Evolutionary conservation across 2,113 vertebrate genomes (phyloP).

Genomic region (Bubo scandiacus): DNA sequence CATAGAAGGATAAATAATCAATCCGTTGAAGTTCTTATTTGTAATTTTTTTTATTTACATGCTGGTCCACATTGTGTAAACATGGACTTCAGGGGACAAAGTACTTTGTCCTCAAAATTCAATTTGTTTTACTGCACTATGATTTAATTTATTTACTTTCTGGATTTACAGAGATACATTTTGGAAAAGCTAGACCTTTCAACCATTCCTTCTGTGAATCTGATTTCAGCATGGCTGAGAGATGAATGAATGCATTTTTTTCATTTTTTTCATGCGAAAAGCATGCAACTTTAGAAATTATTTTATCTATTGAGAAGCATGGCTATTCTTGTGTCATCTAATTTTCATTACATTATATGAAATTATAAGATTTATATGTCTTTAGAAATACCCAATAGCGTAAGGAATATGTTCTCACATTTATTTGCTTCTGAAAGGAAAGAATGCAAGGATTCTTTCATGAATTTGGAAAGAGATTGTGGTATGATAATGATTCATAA

Average conservation of each 20-base stretch:
- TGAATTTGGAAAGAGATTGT: neutral
- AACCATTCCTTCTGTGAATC: neutral
- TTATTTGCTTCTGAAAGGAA: neutral
- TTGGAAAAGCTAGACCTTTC: neutral
- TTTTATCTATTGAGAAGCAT: neutral
- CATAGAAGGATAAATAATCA: neutral
- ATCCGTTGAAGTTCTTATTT: neutral
- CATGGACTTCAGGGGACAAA: neutral
- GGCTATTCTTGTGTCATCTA: neutral
- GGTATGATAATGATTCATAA: neutral
- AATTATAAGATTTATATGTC: neutral
- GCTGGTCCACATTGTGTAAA: neutral
- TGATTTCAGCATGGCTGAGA: neutral
- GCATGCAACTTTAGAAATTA: neutral
- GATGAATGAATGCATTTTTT: neutral
- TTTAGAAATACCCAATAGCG: neutral
- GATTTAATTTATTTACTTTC: neutral
- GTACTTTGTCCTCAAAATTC: neutral
- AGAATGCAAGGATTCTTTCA: neutral
- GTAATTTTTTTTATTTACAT: neutral
- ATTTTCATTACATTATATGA: neutral
- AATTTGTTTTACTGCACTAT: neutral
- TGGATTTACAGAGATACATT: neutral
- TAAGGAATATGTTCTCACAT: neutral
- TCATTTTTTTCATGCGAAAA: neutral